phyloP scores from a whole-genome alignment of 2,113 vertebrate species.

The Cnemophilus loriae region DNA sequence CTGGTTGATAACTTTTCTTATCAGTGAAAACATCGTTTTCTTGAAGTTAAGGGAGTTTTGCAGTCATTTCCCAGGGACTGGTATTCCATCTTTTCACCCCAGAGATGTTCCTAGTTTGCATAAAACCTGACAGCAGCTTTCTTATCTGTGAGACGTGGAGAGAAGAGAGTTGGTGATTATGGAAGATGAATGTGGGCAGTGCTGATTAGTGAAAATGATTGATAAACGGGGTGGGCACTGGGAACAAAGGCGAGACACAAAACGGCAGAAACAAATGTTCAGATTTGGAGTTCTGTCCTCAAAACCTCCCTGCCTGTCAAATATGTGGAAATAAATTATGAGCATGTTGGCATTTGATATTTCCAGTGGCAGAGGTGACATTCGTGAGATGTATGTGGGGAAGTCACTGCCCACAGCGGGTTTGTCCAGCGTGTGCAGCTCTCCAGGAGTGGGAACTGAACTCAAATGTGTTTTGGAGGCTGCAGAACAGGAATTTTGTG shows the following conservation, averaged over 20 bases:
- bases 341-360: not conserved
- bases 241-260: not conserved
- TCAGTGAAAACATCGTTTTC: not conserved
- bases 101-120: not conserved
- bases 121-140: not conserved
- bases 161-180: not conserved
- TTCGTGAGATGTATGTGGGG: not conserved
- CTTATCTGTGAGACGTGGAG: not conserved
- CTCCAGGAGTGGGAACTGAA: accelerated
- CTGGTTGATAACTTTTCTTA: not conserved
- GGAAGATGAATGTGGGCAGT: not conserved
- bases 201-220: not conserved
- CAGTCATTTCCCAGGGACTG: accelerated
- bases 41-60: not conserved
- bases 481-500: not conserved
- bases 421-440: not conserved
- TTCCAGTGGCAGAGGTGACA: constrained; percentile 5
- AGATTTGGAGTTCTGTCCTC: not conserved
- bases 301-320: constrained; percentile 12
- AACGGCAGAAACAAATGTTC: constrained; percentile 19
- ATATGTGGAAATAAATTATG: not conserved
- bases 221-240: not conserved
- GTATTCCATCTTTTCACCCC: not conserved
- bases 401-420: not conserved
- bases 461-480: not conserved